Evolutionary conservation across 2,113 vertebrate genomes (phyloP).

Genomic region (Climacteris rufus): DNA sequence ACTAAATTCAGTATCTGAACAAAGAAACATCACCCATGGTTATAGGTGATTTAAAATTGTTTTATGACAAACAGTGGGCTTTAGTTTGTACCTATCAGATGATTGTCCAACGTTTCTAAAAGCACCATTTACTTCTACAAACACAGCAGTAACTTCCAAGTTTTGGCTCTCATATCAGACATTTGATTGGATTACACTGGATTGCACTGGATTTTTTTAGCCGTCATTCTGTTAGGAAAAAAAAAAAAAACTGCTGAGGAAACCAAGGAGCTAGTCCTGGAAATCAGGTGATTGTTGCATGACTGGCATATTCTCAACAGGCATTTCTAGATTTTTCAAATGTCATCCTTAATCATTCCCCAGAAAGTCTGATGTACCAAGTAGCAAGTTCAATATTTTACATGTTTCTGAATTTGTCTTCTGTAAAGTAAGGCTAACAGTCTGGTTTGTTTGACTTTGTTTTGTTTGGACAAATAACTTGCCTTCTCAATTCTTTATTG

Average conservation of each 20-base stretch:
- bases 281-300: background rate
- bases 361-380: background rate
- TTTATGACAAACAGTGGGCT: background rate
- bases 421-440: background rate
- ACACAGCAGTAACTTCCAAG: background rate
- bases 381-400: background rate
- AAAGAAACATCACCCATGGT: background rate
- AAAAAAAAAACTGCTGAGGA: background rate
- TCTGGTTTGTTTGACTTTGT: background rate
- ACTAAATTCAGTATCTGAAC: background rate
- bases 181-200: background rate
- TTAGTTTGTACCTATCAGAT: background rate
- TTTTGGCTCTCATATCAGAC: background rate
- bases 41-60: background rate
- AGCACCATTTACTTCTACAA: background rate
- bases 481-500: background rate
- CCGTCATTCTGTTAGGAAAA: background rate
- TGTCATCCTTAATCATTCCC: background rate
- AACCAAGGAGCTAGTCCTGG: background rate
- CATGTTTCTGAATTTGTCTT: background rate
- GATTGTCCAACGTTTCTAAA: background rate
- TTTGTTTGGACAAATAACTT: background rate
- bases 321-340: background rate
- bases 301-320: background rate
- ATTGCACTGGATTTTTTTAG: background rate